phyloP scores from a whole-genome alignment of 2,797 vertebrate species.

The Pangasius mekongensis region DNA sequence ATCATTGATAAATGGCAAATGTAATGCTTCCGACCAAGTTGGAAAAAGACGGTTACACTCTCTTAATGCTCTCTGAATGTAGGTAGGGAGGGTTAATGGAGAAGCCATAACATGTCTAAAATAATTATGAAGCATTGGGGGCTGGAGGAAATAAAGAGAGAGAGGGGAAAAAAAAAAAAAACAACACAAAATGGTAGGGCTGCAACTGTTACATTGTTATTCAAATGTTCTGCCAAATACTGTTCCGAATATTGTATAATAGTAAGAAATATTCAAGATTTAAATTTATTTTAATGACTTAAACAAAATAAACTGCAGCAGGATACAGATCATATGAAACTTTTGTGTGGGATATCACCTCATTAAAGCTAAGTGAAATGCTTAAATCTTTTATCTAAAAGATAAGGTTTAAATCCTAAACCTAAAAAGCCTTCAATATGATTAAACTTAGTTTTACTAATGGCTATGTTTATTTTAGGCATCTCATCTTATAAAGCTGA shows the following conservation, averaged over 20 bases:
- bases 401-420: no score
- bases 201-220: not conserved
- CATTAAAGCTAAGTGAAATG: not conserved
- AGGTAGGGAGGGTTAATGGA: not conserved
- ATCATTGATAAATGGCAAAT: not conserved
- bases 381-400: no score
- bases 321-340: not conserved
- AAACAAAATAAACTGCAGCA: not conserved
- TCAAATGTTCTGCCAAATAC: not conserved
- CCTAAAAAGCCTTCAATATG: not conserved
- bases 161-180: not conserved
- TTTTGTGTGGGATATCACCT: not conserved
- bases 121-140: not conserved
- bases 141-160: not conserved
- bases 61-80: not conserved
- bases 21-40: not conserved
- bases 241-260: not conserved
- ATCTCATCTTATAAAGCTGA: not conserved
- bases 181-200: not conserved
- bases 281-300: not conserved
- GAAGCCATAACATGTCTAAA: constrained; percentile 17
- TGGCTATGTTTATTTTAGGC: no score
- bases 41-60: not conserved
- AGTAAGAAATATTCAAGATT: not conserved
- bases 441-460: not conserved